Base-by-base conservation (phyloP, 1,140 invertebrate species). In the Pantala flavescens region DNA sequence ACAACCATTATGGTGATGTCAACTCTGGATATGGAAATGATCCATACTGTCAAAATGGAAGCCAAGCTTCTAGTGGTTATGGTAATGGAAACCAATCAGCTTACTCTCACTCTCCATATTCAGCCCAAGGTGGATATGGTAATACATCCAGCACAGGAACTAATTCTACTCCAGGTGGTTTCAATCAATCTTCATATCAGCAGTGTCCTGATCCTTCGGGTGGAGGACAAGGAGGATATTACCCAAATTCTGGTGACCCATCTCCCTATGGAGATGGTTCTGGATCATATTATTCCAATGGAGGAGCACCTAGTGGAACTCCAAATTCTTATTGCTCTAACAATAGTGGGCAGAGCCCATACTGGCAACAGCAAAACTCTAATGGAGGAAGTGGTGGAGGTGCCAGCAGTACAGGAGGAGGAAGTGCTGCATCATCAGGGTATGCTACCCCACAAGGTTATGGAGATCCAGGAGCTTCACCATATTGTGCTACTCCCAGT, bases 1-100 rank as follows among this genome's bases (percentile, higher is more conserved):
- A 74, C 72, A 73, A 70, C 7, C 49, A 63, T 63, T 63, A 63
- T 63, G 49, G 49, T 63, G 49, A 63, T 63, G n/a, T 63, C 16
- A 63, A 14, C n/a, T 63, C 49, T 21, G 14, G 49, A 3, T 63
- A 63, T 63, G n/a, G 49, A 19, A 19, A 16, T 63, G 49, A 63
- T 63, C 49, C 49, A 63, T 63, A 63, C n/a, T 63, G 49, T 63
- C 49, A 63, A 14, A 63, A 63, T 63, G 49, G 49, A 21, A 63
- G 49, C 12, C 49, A 63, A 63, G 49, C 16, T 63, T 5, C 49
- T 19, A 63, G 49, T 63, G 14, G 3, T 19, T 63, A 63, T 63
- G 49, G 49, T 19, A 63, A 63, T 63, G 49, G 49, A 21, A 63
- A 12, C 49, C 49, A 63, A 12, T 63, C 49, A 63, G n/a, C 49